phyloP scores from a whole-genome alignment of 2,113 vertebrate genomes.

The Solenodon paradoxus region DNA sequence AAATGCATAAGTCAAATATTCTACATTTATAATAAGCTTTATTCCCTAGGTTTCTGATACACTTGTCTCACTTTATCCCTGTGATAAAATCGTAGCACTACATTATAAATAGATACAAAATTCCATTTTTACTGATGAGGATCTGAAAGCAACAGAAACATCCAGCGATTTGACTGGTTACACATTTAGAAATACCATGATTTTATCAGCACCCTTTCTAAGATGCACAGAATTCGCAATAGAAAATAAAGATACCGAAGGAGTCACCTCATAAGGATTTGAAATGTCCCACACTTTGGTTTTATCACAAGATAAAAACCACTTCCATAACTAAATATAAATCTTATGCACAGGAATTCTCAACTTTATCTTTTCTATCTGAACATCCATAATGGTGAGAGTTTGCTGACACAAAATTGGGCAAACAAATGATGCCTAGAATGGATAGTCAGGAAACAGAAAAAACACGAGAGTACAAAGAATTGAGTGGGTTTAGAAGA shows the following conservation, averaged over 20 bases:
- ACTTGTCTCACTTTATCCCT: not conserved
- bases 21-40: not conserved
- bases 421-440: not conserved
- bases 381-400: not conserved
- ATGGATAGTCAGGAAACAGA: not conserved
- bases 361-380: not conserved
- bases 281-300: not conserved
- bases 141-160: constrained; percentile 24
- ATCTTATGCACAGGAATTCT: not conserved
- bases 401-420: not conserved
- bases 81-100: not conserved
- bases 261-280: not conserved
- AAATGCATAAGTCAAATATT: not conserved
- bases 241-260: not conserved
- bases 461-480: not conserved
- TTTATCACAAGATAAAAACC: not conserved
- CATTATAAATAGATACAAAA: not conserved
- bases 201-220: not conserved
- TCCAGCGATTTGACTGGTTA: not conserved
- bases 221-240: not conserved
- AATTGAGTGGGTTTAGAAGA: not conserved
- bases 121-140: not conserved
- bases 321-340: not conserved
- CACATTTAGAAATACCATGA: not conserved
- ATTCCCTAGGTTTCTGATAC: not conserved